Percentiles rank a stretch among this genome's conserved stretches.
Evolutionary conservation across 2,888 invertebrate genomes (phyloP).

Genomic region (Dorcus parallelipipedus): DNA sequence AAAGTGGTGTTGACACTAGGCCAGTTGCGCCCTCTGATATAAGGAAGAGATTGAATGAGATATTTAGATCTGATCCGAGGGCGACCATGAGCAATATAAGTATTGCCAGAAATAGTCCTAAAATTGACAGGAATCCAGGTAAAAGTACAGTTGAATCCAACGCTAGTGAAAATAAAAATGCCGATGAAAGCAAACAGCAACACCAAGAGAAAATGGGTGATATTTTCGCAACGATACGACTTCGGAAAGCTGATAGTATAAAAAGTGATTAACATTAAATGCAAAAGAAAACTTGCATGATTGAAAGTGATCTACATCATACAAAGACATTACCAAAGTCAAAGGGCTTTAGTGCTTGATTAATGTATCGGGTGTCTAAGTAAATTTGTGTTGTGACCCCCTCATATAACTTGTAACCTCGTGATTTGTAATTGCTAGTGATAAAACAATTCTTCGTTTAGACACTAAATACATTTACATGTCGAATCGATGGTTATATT

Average conservation of each 20-base stretch:
- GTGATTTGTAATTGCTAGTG: no score
- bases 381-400: no score
- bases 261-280: background rate
- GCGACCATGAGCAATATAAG: background rate
- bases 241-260: slow-evolving; percentile 27
- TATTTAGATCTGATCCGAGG: slow-evolving; percentile 8
- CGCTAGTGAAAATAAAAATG: slow-evolving; percentile 31
- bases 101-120: background rate
- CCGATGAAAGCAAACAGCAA: background rate
- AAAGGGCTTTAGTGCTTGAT: background rate
- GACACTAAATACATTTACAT: no score
- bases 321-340: background rate
- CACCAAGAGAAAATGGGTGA: slow-evolving; percentile 30
- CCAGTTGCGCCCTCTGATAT: slow-evolving; percentile 17
- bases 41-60: slow-evolving; percentile 21
- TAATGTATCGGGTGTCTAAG: no score
- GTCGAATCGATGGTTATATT: no score
- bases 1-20: slow-evolving; percentile 1
- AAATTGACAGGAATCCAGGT: background rate
- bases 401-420: no score
- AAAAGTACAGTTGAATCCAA: slow-evolving; percentile 12
- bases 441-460: no score
- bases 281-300: no score
- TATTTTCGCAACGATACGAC: slow-evolving; percentile 34
- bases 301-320: no score